Conservation (phyloP, 1,140 invertebrate species). For the Drosophila sucinea region DNA sequence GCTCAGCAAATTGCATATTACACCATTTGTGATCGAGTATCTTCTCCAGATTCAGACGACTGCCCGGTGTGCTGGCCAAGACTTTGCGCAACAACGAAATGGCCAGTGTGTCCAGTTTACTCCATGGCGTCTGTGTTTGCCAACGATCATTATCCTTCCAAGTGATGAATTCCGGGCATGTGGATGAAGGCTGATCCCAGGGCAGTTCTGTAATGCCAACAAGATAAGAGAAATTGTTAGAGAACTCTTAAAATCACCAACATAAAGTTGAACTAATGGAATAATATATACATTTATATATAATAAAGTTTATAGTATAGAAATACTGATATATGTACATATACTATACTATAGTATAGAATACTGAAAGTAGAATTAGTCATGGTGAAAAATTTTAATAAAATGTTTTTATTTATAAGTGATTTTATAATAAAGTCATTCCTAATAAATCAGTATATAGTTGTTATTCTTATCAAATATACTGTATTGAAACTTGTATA, state of each 20-base stretch:
- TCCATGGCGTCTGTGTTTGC: conserved; percentile 90
- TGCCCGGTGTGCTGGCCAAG: conserved; percentile 86
- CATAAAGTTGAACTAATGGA: background rate
- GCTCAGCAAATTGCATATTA: conserved; percentile 85
- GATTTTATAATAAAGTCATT: too few relatives aligned
- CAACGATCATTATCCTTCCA: conserved; percentile 89
- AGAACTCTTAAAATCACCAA: background rate
- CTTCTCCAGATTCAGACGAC: conserved; percentile 87
- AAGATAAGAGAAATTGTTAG: background rate
- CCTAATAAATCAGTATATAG: too few relatives aligned
- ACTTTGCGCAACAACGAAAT: conserved; percentile 90
- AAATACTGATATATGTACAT: too few relatives aligned
- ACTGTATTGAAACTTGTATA: too few relatives aligned
- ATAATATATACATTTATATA: too few relatives aligned
- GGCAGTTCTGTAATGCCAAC: conserved; percentile 89
- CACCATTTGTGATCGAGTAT: conserved; percentile 92
- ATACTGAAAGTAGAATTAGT: too few relatives aligned
- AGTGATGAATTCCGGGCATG: conserved; percentile 89
- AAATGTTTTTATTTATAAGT: too few relatives aligned
- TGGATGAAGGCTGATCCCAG: conserved; percentile 92
- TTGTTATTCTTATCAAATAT: too few relatives aligned
- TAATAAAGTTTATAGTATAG: too few relatives aligned
- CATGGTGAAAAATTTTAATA: too few relatives aligned
- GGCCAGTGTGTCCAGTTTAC: conserved; percentile 90
- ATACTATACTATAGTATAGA: too few relatives aligned